phyloP scores from a whole-genome alignment of 2,797 vertebrate genomes.

The Pangasius larnaudii region DNA sequence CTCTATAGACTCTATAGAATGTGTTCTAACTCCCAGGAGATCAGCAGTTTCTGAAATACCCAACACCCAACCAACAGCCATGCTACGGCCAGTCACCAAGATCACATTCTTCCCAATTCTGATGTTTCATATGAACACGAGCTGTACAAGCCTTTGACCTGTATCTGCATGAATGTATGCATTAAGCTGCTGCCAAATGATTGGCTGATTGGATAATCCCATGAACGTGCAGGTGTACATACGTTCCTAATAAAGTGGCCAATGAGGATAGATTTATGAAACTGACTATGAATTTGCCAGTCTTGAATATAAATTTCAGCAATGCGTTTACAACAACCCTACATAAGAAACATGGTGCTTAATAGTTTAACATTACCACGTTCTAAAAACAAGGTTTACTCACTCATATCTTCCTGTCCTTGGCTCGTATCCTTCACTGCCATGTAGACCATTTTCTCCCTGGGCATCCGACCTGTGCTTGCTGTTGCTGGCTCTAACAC shows the following conservation, averaged over 20 bases:
- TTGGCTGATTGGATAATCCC: no score
- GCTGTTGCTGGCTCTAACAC: conserved; percentile 89
- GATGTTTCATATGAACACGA: not conserved
- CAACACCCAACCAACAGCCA: not conserved
- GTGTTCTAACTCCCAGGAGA: not conserved
- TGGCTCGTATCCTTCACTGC: conserved; percentile 91
- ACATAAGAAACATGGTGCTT: not conserved
- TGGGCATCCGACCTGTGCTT: conserved; percentile 83
- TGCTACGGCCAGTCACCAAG: not conserved
- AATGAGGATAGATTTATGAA: not conserved
- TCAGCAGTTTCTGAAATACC: not conserved
- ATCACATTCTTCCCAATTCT: not conserved
- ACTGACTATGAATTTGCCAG: not conserved
- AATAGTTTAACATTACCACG: not conserved
- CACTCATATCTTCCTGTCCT: conserved; percentile 93
- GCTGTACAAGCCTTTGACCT: not conserved
- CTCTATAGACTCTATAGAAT: not conserved
- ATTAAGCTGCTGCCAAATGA: not conserved
- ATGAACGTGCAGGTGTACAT: not conserved
- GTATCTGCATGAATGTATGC: not conserved
- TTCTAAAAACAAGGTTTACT: conserved; percentile 56
- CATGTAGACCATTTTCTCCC: conserved; percentile 99
- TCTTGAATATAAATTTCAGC: not conserved
- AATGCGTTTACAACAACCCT: not conserved
- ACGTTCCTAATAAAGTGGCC: not conserved